These are phyloP conservation scores for Pachymerium ferrugineum DNA, from an alignment of 2,888 invertebrate genomes.

Conservation along the genomic window DNA sequence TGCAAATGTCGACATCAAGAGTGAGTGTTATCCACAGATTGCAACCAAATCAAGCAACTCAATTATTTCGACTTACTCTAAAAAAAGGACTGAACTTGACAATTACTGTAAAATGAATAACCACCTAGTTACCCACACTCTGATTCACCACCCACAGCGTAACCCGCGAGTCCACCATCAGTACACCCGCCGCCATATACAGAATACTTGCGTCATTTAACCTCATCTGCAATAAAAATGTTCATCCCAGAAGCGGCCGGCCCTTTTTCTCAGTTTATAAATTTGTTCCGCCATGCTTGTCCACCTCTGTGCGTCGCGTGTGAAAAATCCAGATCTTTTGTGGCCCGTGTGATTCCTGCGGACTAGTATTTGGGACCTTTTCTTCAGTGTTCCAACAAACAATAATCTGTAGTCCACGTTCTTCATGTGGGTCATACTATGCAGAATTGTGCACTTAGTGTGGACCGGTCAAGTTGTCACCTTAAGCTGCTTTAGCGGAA, in stretches of 20 bases:
- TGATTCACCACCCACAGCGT: not conserved
- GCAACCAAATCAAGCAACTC: too few relatives aligned
- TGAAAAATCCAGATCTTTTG: not conserved
- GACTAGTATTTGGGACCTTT: not conserved
- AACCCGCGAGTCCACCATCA: slow-evolving; percentile 9
- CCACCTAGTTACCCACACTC: not conserved
- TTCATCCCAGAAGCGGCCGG: not conserved
- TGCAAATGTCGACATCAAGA: too few relatives aligned
- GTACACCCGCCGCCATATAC: not conserved
- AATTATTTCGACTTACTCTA: not conserved
- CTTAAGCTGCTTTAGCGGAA: not conserved
- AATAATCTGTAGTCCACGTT: not conserved
- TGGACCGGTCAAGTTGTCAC: not conserved
- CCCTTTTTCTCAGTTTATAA: not conserved
- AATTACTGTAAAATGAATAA: not conserved
- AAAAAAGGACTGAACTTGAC: not conserved
- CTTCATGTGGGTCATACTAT: not conserved
- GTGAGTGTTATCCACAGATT: too few relatives aligned
- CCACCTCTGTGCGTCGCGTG: not conserved
- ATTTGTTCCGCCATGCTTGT: not conserved
- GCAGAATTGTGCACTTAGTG: not conserved
- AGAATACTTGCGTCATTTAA: too few relatives aligned
- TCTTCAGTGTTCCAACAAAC: not conserved
- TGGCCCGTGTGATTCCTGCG: not conserved
- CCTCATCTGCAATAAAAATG: too few relatives aligned